phyloP scores from a whole-genome alignment of 2,797 vertebrate species.

The Gallinago stenura region DNA sequence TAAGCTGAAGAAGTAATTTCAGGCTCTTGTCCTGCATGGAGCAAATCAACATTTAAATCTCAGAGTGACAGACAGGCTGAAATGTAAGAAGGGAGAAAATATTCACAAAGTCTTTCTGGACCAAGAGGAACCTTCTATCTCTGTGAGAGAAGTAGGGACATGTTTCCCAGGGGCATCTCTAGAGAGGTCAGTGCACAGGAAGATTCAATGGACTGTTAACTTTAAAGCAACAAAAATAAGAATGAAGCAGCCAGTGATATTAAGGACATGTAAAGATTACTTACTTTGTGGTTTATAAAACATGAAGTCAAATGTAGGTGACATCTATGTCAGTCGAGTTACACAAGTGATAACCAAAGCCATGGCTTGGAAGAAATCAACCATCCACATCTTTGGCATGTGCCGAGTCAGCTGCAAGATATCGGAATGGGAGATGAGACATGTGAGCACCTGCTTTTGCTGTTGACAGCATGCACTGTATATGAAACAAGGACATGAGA shows the following conservation, averaged over 20 bases:
- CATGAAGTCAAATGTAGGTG: not conserved
- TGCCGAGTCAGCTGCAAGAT: not conserved
- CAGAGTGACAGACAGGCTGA: not conserved
- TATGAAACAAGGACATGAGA: not conserved
- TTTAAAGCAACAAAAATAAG: not conserved
- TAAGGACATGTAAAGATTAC: not conserved
- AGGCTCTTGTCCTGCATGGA: not conserved
- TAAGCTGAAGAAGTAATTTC: not conserved
- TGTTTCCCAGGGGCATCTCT: not conserved
- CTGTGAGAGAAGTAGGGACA: not conserved
- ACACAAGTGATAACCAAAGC: not conserved
- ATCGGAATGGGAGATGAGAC: not conserved
- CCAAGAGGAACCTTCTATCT: not conserved
- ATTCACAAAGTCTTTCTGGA: conserved; percentile 40
- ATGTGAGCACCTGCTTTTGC: not conserved
- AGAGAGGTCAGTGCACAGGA: not conserved
- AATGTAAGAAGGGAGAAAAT: conserved; percentile 29
- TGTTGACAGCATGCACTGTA: not conserved
- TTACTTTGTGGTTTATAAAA: not conserved
- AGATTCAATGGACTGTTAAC: not conserved
- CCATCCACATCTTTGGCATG: rapidly evolving
- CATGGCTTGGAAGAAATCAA: not conserved
- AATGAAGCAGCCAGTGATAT: not conserved
- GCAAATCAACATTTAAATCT: conserved; percentile 14
- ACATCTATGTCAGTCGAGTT: not conserved